Conservation (phyloP, 2,797 vertebrate species). For the Manis javanica region DNA sequence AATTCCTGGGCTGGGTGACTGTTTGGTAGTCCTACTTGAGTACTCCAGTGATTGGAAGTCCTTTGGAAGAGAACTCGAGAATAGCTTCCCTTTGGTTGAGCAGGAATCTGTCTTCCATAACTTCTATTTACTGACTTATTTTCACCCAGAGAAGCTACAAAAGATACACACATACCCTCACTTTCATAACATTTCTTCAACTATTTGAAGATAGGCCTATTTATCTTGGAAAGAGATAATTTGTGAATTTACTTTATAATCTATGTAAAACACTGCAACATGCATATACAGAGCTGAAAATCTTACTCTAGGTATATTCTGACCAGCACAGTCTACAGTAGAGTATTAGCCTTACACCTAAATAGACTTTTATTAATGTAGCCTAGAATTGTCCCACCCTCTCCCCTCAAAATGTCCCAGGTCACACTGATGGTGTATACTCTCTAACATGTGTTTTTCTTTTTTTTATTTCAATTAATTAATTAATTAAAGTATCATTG, state of each 20-base stretch:
- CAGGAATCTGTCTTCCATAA: neutral
- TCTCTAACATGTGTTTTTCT: neutral
- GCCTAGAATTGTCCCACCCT: neutral
- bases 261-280: neutral
- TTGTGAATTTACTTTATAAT: neutral
- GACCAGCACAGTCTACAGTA: neutral
- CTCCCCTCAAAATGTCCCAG: neutral
- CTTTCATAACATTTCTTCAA: slow-evolving; percentile 35
- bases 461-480: too few species aligned
- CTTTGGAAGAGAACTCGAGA: neutral
- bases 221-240: slow-evolving; percentile 7
- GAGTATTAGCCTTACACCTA: neutral
- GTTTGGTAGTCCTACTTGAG: slow-evolving; percentile 22
- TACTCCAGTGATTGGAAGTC: neutral
- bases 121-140: neutral
- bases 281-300: neutral
- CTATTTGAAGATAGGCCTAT: neutral
- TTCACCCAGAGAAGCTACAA: neutral
- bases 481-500: too few species aligned
- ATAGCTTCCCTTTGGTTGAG: neutral
- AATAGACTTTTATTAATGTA: neutral
- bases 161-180: neutral
- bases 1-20: neutral
- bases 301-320: neutral
- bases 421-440: neutral